Conservation (phyloP, 2,888 invertebrate genomes). For the Nephrocerus scutellatus region DNA sequence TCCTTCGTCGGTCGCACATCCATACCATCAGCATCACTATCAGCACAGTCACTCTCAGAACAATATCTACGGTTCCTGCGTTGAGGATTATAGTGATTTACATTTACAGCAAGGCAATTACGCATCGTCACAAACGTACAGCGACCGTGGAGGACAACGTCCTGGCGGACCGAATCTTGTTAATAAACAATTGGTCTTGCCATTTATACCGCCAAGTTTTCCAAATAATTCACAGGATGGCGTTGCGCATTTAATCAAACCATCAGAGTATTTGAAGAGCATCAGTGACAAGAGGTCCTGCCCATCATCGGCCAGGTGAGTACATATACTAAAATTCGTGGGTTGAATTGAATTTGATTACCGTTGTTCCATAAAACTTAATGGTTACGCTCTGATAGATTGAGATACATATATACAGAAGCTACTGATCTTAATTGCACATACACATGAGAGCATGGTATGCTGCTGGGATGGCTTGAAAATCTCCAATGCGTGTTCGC, state of each 20-base stretch:
- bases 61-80: conserved; percentile 34
- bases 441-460: too few relatives aligned
- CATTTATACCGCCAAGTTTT: conserved; percentile 89
- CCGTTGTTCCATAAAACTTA: background rate
- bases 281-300: conserved; percentile 59
- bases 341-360: too few relatives aligned
- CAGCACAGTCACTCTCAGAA: conserved; percentile 17
- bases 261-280: conserved; percentile 83
- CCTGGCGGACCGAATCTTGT: conserved; percentile 59
- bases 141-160: conserved; percentile 28
- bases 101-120: conserved; percentile 41
- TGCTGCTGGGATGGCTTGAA: too few relatives aligned
- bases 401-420: too few relatives aligned
- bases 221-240: conserved; percentile 61
- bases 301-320: conserved; percentile 49
- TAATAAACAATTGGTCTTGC: conserved; percentile 77
- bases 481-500: too few relatives aligned
- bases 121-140: conserved; percentile 22
- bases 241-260: conserved; percentile 80
- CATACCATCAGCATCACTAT: conserved; percentile 11
- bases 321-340: conserved; percentile 13
- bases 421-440: too few relatives aligned
- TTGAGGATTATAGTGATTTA: conserved; percentile 41
- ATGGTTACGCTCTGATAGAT: too few relatives aligned
- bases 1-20: conserved; percentile 13